Conservation (phyloP, 2,113 vertebrate genomes). For the Ancistrus triradiatus region DNA sequence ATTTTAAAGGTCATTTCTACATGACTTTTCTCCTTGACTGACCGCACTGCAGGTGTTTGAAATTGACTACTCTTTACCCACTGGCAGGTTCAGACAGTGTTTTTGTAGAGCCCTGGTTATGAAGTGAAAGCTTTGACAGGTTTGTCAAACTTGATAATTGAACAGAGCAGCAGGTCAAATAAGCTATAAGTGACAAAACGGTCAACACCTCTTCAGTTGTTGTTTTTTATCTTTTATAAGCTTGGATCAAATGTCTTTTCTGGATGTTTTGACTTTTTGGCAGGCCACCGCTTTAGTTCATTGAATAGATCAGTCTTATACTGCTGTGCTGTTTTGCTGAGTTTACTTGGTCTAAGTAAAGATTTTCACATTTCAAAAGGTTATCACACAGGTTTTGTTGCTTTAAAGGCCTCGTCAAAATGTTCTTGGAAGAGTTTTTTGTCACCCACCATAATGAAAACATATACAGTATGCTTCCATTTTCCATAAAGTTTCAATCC, state of each 20-base stretch:
- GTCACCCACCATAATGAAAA: too few relatives aligned
- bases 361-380: conserved; percentile 6
- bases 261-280: background rate
- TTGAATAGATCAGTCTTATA: background rate
- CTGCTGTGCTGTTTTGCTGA: background rate
- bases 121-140: conserved; percentile 30
- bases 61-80: conserved; percentile 25
- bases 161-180: conserved; percentile 32
- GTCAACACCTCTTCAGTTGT: background rate
- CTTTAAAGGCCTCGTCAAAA: background rate
- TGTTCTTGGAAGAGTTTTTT: too few relatives aligned
- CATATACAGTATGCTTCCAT: too few relatives aligned
- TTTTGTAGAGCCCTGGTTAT: conserved; percentile 41
- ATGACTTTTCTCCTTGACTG: conserved; percentile 52
- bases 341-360: background rate
- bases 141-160: conserved; percentile 25
- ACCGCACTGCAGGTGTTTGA: conserved; percentile 37
- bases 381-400: background rate
- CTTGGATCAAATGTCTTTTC: background rate
- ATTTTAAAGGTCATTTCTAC: conserved; percentile 64
- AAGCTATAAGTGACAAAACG: background rate
- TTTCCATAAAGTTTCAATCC: too few relatives aligned
- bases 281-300: background rate
- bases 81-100: conserved; percentile 32
- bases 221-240: conserved; percentile 5